Conservation (phyloP, 1,140 invertebrate species). For the Brachionus manjavacas region DNA sequence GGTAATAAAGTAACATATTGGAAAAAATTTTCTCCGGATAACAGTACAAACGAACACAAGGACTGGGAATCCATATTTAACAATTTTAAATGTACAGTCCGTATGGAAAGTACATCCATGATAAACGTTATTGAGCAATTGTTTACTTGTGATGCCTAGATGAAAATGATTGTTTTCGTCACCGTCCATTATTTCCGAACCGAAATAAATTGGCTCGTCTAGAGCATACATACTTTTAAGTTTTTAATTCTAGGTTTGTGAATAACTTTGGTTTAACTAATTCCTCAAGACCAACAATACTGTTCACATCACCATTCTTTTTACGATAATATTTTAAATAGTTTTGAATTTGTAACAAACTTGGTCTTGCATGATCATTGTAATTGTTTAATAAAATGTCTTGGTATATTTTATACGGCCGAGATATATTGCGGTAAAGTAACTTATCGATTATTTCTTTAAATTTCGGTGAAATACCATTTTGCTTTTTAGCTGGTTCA, state of each 20-base stretch:
- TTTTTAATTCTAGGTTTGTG: not conserved
- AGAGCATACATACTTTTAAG: too few relatives aligned
- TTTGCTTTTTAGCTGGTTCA: not conserved
- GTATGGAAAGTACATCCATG: conserved; percentile 1
- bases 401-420: not conserved
- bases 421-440: not conserved
- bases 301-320: not conserved
- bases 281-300: not conserved
- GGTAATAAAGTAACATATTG: conserved; percentile 23
- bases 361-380: not conserved
- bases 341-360: not conserved
- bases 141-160: not conserved
- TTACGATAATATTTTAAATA: conserved; percentile 11
- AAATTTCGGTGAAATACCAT: not conserved
- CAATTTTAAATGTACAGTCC: conserved; percentile 2
- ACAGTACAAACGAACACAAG: not conserved
- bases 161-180: not conserved
- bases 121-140: not conserved
- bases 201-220: conserved; percentile 1
- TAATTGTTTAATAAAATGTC: not conserved
- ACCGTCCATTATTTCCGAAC: not conserved
- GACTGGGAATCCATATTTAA: conserved; percentile 23
- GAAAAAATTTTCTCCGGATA: not conserved
- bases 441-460: not conserved
- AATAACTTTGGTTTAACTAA: not conserved